Percentiles rank a stretch among this genome's conserved stretches.
Evolutionary conservation across 2,797 vertebrate species (phyloP).

Genomic region (Bryconaethiops microstoma): DNA sequence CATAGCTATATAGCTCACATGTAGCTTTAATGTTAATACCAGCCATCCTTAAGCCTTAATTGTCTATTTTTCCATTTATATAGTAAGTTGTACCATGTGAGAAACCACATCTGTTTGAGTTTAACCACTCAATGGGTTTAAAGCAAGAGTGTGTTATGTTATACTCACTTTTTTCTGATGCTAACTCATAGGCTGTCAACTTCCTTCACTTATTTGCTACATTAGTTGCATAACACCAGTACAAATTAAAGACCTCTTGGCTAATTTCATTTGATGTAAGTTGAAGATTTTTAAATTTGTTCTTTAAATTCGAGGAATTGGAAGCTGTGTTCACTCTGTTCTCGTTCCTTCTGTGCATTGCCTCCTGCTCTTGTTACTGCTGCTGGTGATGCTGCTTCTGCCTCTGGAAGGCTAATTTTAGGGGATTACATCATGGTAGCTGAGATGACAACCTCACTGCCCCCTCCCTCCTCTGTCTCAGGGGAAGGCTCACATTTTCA

Average conservation of each 20-base stretch:
- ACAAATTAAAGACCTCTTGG: not conserved
- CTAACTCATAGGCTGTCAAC: not conserved
- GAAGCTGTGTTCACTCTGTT: not conserved
- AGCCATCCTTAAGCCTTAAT: too few relatives aligned
- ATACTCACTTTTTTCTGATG: not conserved
- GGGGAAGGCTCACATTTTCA: conserved; percentile 75
- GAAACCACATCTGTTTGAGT: too few relatives aligned
- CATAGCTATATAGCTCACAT: not conserved
- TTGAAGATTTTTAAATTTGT: not conserved
- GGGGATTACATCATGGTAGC: conserved; percentile 89
- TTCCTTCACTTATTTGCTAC: not conserved
- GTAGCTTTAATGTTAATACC: not conserved
- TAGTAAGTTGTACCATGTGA: too few relatives aligned
- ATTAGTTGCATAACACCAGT: not conserved
- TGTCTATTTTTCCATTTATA: too few relatives aligned
- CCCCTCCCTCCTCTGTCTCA: conserved; percentile 59
- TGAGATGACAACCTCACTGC: conserved; percentile 80
- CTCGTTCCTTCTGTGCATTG: conserved; percentile 65
- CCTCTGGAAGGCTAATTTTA: conserved; percentile 90
- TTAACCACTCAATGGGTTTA: too few relatives aligned
- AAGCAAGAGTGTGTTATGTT: too few relatives aligned
- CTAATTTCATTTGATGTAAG: not conserved
- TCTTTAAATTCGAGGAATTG: not conserved
- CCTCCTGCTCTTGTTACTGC: conserved; percentile 70
- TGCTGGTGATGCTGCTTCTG: conserved; percentile 75